phyloP scores from a whole-genome alignment of 2,888 invertebrate genomes.

The Sinodicranocentrus sp. region DNA sequence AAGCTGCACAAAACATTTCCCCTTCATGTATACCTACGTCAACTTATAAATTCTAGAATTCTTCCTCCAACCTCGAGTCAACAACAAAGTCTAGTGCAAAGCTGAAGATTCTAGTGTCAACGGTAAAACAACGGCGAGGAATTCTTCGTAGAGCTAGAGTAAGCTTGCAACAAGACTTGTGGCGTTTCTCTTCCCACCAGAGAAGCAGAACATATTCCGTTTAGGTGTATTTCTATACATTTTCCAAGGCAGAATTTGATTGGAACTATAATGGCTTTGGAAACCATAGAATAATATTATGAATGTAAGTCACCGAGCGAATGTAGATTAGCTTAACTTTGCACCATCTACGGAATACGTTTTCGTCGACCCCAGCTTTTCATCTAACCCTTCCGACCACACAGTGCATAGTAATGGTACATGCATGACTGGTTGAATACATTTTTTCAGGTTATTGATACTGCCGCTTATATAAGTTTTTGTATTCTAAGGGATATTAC shows the following conservation, averaged over 20 bases:
- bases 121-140: neutral
- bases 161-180: neutral
- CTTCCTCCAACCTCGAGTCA: too few species aligned
- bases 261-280: neutral
- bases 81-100: too few species aligned
- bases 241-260: too few species aligned
- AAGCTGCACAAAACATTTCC: too few species aligned
- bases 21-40: too few species aligned
- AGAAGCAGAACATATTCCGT: neutral
- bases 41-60: neutral
- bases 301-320: constrained; percentile 19
- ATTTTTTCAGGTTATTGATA: too few species aligned
- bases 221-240: neutral
- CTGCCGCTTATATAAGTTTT: too few species aligned
- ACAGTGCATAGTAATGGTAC: neutral
- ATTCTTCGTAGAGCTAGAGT: neutral
- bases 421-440: too few species aligned
- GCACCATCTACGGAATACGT: neutral
- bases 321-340: constrained; percentile 16
- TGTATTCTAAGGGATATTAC: too few species aligned
- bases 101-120: too few species aligned
- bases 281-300: neutral
- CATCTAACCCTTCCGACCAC: neutral
- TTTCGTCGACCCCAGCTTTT: neutral
- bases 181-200: neutral